These are phyloP conservation scores for Globodera ellingtonae DNA, from an alignment of 1,140 invertebrate species.

Conservation along the genomic window DNA sequence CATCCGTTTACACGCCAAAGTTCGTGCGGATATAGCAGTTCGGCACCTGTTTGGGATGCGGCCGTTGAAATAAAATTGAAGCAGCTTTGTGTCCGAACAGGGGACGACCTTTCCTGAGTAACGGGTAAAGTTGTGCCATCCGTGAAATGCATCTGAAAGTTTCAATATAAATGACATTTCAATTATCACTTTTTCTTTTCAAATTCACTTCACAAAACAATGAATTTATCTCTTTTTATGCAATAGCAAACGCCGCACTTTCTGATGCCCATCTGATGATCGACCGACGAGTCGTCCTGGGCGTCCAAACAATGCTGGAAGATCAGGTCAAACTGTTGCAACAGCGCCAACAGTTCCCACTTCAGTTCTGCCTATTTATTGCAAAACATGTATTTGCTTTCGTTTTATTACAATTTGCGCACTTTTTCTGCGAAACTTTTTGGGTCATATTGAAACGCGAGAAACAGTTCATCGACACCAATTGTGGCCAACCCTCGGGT, in stretches of 20 bases:
- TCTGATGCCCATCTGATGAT: constrained; percentile 33
- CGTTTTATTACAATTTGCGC: neutral
- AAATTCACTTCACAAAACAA: no score
- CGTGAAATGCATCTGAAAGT: constrained; percentile 29
- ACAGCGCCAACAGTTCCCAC: constrained; percentile 25
- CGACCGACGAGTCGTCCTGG: constrained; percentile 20
- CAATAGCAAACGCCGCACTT: neutral
- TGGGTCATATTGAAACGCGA: constrained; percentile 32
- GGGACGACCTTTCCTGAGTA: neutral
- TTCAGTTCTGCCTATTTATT: neutral
- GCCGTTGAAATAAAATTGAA: constrained; percentile 38
- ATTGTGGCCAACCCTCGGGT: constrained; percentile 36
- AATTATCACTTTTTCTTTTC: no score
- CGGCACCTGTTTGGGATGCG: constrained; percentile 8
- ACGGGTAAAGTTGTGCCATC: constrained; percentile 25
- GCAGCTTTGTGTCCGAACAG: constrained; percentile 26
- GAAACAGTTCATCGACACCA: constrained; percentile 41
- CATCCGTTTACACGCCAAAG: no score
- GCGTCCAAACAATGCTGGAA: constrained; percentile 33
- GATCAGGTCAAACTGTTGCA: constrained; percentile 38
- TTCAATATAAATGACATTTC: neutral
- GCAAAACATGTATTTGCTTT: neutral
- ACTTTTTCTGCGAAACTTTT: constrained; percentile 3
- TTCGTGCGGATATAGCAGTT: no score
- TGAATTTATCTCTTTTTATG: no score